A percentile compares a stretch with the other conserved stretches of the same genome.
These are phyloP conservation scores for Alcis repandata DNA, from an alignment of 2,888 invertebrate species.

Conservation along the genomic window DNA sequence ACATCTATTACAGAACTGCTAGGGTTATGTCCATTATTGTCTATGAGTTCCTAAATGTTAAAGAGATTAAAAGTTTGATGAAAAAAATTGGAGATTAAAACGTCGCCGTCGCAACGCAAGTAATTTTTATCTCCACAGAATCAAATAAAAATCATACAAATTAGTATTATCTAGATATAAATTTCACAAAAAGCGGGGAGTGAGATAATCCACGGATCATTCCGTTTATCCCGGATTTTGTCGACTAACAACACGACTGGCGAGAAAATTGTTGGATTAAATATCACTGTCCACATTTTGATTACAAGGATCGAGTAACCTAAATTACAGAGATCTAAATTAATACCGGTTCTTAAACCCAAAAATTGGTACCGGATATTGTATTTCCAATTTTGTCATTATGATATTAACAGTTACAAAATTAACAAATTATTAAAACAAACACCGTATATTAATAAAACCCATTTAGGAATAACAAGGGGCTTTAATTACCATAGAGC, in stretches of 20 bases:
- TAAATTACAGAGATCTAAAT: neutral
- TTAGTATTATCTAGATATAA: constrained; percentile 13
- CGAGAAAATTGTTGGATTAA: constrained; percentile 29
- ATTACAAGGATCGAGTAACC: constrained; percentile 6
- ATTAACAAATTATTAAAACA: constrained; percentile 36
- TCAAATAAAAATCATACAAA: constrained; percentile 14
- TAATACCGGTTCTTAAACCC: neutral
- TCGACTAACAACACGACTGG: constrained; percentile 29
- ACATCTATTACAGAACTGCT: too few relatives aligned
- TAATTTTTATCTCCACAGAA: too few relatives aligned
- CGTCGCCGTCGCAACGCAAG: too few relatives aligned
- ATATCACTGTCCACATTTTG: constrained; percentile 17
- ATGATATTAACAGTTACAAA: neutral
- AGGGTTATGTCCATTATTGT: too few relatives aligned
- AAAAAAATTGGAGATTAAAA: too few relatives aligned
- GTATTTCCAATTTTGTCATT: neutral
- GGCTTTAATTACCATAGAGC: constrained; percentile 60
- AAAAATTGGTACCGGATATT: neutral
- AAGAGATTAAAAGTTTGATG: too few relatives aligned
- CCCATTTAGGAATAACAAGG: constrained; percentile 37
- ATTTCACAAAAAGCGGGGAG: constrained; percentile 32
- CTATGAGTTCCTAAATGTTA: too few relatives aligned
- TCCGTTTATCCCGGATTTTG: constrained; percentile 37
- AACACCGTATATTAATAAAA: constrained; percentile 35
- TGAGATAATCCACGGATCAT: constrained; percentile 38